These are phyloP conservation scores for Temnothorax unifasciatus DNA, from an alignment of 2,888 invertebrate species.

Conservation along the genomic window DNA sequence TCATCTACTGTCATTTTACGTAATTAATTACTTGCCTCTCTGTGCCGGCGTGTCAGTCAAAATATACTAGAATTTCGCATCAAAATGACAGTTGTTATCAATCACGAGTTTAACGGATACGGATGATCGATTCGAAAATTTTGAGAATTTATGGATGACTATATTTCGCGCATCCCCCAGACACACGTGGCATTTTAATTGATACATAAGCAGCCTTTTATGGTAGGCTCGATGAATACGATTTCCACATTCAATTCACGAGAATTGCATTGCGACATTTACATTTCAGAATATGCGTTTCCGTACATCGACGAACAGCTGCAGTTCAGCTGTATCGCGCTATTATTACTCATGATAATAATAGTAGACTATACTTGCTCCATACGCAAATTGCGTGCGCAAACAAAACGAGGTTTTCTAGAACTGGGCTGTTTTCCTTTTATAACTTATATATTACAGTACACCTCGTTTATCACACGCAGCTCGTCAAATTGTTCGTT, in stretches of 20 bases:
- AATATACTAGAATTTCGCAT: constrained; percentile 45
- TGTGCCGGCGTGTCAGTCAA: constrained; percentile 35
- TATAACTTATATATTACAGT: constrained; percentile 13
- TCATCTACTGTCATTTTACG: constrained; percentile 24
- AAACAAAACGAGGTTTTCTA: constrained; percentile 55
- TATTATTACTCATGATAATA: constrained; percentile 56
- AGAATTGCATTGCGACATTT: constrained; percentile 33
- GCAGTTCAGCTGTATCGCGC: constrained; percentile 51
- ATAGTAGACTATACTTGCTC: constrained; percentile 41
- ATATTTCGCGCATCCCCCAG: neutral
- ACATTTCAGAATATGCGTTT: constrained; percentile 38
- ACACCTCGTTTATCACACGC: neutral
- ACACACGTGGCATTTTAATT: constrained; percentile 42
- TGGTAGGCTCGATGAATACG: neutral
- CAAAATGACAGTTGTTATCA: constrained; percentile 46
- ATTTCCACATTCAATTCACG: constrained; percentile 26
- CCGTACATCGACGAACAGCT: constrained; percentile 46
- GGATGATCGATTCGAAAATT: constrained; percentile 45
- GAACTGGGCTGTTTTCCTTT: constrained; percentile 30
- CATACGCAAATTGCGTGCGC: constrained; percentile 44
- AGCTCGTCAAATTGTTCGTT: neutral
- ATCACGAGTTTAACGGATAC: constrained; percentile 25
- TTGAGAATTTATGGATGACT: constrained; percentile 9
- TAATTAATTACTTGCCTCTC: constrained; percentile 52
- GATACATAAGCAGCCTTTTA: constrained; percentile 29